Evolutionary conservation across 53 echinoderm and acorn worm genomes (phyloP), one percentile per base, ranked within the genome.

Genomic region (Stichopus horrens): DNA sequence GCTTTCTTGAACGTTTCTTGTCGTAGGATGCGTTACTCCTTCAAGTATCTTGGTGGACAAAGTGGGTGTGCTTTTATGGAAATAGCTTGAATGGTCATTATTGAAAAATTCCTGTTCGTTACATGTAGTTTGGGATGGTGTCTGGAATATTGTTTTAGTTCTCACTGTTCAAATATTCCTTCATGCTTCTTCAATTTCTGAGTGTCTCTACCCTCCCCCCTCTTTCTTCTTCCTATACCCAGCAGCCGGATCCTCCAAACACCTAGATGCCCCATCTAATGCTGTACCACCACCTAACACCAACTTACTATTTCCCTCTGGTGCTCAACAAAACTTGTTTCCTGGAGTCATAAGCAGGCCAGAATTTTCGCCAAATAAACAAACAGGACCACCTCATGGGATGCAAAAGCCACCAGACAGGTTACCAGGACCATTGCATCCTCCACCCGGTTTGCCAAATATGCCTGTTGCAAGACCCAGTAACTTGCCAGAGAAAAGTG

Each of bases 401-500:
- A 53, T 53, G 9, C 54, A 19, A 56, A 13, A 23, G 53, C 10
- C 51, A 14, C 54, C 20, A 6, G 54, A 79, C 56, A 0, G 18
- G 54, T 79, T 55, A n/a, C 79, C 55, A 53, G 79, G 22, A 55
- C 79, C 54, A 55, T 53, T 21, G 56, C 54, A 53, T 4, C 77
- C 77, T 8, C 19, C 18, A 18, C 14, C 71, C 18, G 71, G 71
- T 71, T 18, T 71, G 71, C 14, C 71, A 16, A 20, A 20, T 71
- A 7, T 71, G 71, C 16, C 71, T 18, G 71, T 71, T 71, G 18
- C 71, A 18, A 71, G 71, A 54, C 79, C 79, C 21, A 8, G 52
- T 9, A 81, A 81, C 20, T 21, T 57, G 21, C 56, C 81, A 56
- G 57, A 81, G 58, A 81, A 58, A 57, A 81, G 81, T 81, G 81